Conservation (phyloP, 2,113 vertebrate species). For the Amphiprion ocellaris region DNA sequence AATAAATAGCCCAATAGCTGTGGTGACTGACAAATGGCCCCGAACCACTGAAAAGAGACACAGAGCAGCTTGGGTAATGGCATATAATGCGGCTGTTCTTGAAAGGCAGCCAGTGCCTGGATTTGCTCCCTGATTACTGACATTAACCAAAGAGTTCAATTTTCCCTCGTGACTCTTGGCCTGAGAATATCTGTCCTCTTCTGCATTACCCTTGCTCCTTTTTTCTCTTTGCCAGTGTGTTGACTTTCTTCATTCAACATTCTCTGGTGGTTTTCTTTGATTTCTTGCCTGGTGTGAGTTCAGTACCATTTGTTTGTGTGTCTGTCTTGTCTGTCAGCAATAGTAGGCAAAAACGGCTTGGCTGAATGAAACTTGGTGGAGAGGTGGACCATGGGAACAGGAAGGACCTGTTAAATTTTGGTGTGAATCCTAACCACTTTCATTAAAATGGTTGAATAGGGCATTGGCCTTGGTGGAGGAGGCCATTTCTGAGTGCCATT, state of each 20-base stretch:
- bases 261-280: background rate
- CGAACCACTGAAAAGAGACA: slow-evolving; percentile 26
- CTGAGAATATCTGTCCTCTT: slow-evolving; percentile 44
- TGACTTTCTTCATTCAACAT: slow-evolving; percentile 29
- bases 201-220: background rate
- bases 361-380: no score
- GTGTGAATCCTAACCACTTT: no score
- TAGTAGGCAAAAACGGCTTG: no score
- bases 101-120: slow-evolving; percentile 67
- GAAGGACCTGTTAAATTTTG: no score
- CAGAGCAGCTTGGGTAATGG: slow-evolving; percentile 54
- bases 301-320: no score
- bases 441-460: no score
- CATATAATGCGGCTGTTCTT: slow-evolving; percentile 67
- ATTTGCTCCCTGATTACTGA: slow-evolving; percentile 71
- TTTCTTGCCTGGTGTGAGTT: background rate
- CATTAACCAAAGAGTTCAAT: slow-evolving; percentile 72
- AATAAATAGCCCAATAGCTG: slow-evolving; percentile 49
- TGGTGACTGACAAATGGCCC: slow-evolving; percentile 57
- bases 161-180: slow-evolving; percentile 49
- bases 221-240: background rate
- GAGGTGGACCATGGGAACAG: no score
- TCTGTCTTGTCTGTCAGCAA: no score
- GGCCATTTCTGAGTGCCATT: no score
- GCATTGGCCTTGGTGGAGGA: no score